These are phyloP conservation scores for Keiferia lycopersicella DNA, from an alignment of 2,888 invertebrate genomes.

Conservation along the genomic window DNA sequence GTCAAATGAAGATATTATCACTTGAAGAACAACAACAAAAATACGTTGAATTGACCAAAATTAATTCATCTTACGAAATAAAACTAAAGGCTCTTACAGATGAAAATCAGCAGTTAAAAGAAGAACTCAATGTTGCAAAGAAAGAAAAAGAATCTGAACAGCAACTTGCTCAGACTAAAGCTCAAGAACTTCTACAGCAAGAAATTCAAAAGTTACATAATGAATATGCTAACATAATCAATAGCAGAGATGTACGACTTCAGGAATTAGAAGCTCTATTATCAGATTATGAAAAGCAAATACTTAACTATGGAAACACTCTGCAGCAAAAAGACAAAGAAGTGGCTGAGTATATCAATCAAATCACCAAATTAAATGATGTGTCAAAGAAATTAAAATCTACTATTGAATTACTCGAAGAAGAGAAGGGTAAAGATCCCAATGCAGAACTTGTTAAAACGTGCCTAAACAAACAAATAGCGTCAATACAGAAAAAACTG, in stretches of 20 bases:
- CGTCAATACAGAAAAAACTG: slow-evolving; percentile 65
- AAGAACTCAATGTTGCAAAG: slow-evolving; percentile 57
- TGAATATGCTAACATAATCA: slow-evolving; percentile 61
- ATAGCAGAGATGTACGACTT: slow-evolving; percentile 68
- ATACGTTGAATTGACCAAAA: slow-evolving; percentile 61
- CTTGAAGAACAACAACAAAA: slow-evolving; percentile 75
- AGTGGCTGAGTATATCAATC: slow-evolving; percentile 73
- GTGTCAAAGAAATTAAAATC: slow-evolving; percentile 75
- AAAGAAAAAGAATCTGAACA: slow-evolving; percentile 55
- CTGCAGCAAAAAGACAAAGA: slow-evolving; percentile 75
- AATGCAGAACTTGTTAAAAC: slow-evolving; percentile 76
- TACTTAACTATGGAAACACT: slow-evolving; percentile 65
- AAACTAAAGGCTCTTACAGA: slow-evolving; percentile 66
- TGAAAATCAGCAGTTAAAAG: slow-evolving; percentile 67
- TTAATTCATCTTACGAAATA: slow-evolving; percentile 59
- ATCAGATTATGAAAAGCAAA: slow-evolving; percentile 74
- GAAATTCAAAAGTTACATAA: slow-evolving; percentile 63
- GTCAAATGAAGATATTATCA: slow-evolving; percentile 77
- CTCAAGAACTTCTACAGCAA: slow-evolving; percentile 56
- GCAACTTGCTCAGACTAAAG: slow-evolving; percentile 49
- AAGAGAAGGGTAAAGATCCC: slow-evolving; percentile 74
- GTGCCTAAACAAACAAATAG: slow-evolving; percentile 76
- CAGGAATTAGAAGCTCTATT: slow-evolving; percentile 75
- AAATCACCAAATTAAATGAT: slow-evolving; percentile 79
- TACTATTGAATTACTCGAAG: slow-evolving; percentile 73